phyloP scores from a whole-genome alignment of 2,888 invertebrate genomes.

The Philonicus albiceps region DNA sequence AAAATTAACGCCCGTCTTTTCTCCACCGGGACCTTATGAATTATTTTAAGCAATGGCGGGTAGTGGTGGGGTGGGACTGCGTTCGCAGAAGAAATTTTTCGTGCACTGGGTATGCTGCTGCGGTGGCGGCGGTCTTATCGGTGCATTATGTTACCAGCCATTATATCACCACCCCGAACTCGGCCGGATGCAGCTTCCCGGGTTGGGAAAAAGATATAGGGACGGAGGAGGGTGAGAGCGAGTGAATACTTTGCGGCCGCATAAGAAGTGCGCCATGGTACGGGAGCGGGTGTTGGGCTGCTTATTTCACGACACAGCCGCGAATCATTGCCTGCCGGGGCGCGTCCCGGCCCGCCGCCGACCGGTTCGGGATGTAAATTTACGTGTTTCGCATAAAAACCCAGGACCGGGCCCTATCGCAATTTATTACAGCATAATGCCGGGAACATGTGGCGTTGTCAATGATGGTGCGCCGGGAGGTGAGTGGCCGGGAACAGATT shows the following conservation, averaged over 20 bases:
- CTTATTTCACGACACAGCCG: not conserved
- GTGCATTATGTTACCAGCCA: not conserved
- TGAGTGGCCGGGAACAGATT: not conserved
- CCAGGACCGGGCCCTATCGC: not conserved
- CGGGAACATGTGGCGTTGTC: slow-evolving; percentile 11
- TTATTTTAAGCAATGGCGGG: not conserved
- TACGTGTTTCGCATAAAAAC: slow-evolving; percentile 35
- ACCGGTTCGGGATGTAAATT: slow-evolving; percentile 6
- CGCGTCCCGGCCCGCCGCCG: not conserved
- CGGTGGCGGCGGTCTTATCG: not conserved
- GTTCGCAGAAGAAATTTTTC: not conserved
- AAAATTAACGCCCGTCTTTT: not conserved
- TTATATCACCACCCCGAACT: not conserved
- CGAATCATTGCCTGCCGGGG: not conserved
- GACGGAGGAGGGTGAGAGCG: not conserved
- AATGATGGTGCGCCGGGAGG: not conserved
- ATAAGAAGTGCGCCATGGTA: not conserved
- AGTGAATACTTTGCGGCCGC: not conserved
- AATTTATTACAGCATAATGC: slow-evolving; percentile 36
- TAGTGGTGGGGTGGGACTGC: not conserved
- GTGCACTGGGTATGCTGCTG: not conserved
- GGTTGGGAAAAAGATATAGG: not conserved
- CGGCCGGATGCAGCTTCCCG: not conserved
- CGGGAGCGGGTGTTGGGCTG: not conserved
- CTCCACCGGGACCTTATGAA: not conserved